Base-by-base conservation (phyloP, 2,797 vertebrate genomes). In the Champsocephalus esox region DNA sequence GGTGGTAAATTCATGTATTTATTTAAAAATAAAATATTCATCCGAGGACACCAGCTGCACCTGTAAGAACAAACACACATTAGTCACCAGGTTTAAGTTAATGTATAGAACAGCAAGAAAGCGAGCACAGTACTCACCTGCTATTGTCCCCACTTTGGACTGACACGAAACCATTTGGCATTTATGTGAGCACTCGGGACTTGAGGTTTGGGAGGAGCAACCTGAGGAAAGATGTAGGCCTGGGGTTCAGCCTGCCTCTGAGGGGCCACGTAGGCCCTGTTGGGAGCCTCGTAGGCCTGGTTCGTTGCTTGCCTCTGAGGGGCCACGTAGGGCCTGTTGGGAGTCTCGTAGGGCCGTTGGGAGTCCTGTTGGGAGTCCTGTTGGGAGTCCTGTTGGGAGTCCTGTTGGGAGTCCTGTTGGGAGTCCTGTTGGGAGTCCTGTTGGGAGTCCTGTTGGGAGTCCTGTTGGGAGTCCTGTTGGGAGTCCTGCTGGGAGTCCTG, bases 81-180 rank as follows among this genome's bases (percentile, higher is more conserved):
- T 41, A 79, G 52, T 79, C 43, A 41, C 4, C 5, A 48, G n/a
- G 1, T 0, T 17, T 8, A 1, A 12, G 1, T 1, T 34, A 34
- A 7, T 34, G 51, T 3, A 16, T 0, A 32, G 3, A 14, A 34
- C 3, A 12, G 4, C 1, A 14, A 41, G 8, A 21, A 21, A 2
- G 21, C 1, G 1, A 9, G 0, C 19, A 24, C 24, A 3, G 32
- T 4, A 13, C 71, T 73, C 50, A 82, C 83, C 60, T 62, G 45
- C 14, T 24, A 21, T 6, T 3, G 2, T 51, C 1, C 1, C 3
- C 0, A 9, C 9, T 0, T 0, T 5, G 21, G 24, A 24, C 24
- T 3, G 24, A 24, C 24, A 24, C 24, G 24, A 24, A 24, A 0
- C 88, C 86, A 86, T 41, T 7, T 70, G 63, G 24, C 24, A 3